Evolutionary conservation across 2,888 invertebrate genomes (phyloP).

Genomic region (Crocallis elinguaria): DNA sequence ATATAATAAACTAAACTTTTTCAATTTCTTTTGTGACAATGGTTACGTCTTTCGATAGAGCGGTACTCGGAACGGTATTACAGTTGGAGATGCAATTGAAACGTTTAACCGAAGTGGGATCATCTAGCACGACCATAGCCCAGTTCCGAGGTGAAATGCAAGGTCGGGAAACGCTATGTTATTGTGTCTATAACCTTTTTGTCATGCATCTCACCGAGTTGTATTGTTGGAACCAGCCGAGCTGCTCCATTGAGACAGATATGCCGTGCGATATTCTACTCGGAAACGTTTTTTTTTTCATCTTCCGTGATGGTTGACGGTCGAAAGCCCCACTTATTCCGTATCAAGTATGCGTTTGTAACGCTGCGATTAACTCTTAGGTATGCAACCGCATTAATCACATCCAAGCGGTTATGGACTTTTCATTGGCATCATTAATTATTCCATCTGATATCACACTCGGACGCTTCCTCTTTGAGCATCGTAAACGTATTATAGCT

Average conservation of each 20-base stretch:
- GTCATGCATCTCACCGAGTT: conserved; percentile 72
- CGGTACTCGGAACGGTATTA: conserved; percentile 76
- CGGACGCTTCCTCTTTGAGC: conserved; percentile 36
- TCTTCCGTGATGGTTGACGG: conserved; percentile 69
- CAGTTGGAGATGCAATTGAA: conserved; percentile 67
- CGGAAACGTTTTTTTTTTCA: conserved; percentile 59
- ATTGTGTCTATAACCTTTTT: conserved; percentile 75
- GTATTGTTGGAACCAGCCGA: conserved; percentile 68
- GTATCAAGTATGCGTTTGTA: conserved; percentile 63
- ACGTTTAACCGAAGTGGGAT: conserved; percentile 60
- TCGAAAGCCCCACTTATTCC: conserved; percentile 67
- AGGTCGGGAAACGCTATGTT: conserved; percentile 68
- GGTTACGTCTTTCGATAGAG: conserved; percentile 62
- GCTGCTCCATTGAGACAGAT: conserved; percentile 74
- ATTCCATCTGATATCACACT: conserved; percentile 38
- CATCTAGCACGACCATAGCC: conserved; percentile 71
- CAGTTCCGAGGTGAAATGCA: conserved; percentile 73
- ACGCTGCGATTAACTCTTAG: conserved; percentile 52
- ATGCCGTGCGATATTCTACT: conserved; percentile 73
- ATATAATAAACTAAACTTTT: conserved; percentile 30
- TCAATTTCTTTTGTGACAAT: conserved; percentile 52
- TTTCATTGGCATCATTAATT: conserved; percentile 41
- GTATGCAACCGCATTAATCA: conserved; percentile 52
- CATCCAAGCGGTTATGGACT: conserved; percentile 46
- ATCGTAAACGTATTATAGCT: conserved; percentile 22